phyloP scores from a whole-genome alignment of 2,888 invertebrate species.

The Stramonita haemastoma region DNA sequence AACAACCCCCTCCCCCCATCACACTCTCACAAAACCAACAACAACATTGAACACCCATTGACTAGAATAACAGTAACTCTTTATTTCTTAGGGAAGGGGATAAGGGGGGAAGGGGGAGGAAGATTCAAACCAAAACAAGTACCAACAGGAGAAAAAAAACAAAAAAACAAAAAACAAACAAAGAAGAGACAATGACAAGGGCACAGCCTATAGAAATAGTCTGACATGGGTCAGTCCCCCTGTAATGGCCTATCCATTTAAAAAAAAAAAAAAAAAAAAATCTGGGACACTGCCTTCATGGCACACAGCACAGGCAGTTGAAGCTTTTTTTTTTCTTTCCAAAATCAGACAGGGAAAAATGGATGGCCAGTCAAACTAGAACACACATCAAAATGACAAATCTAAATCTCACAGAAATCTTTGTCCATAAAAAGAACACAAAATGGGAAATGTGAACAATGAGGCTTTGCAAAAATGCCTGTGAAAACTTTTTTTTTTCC shows the following conservation, averaged over 20 bases:
- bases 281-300: background rate
- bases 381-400: background rate
- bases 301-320: background rate
- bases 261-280: background rate
- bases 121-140: conserved; percentile 36
- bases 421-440: background rate
- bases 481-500: background rate
- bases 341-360: background rate
- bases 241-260: background rate
- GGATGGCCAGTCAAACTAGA: background rate
- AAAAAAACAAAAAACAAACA: background rate
- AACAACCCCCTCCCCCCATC: background rate
- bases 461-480: background rate
- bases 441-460: background rate
- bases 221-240: background rate
- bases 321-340: background rate
- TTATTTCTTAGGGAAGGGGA: conserved; percentile 23
- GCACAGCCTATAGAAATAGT: conserved; percentile 10
- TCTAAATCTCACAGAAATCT: background rate
- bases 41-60: background rate
- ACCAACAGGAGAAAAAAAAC: conserved; percentile 27
- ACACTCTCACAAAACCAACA: background rate
- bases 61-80: conserved; percentile 41
- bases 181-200: conserved; percentile 32
- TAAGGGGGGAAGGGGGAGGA: background rate